These are phyloP conservation scores for Sceloporus tristichus DNA, from an alignment of 2,113 vertebrate species.

Conservation along the genomic window DNA sequence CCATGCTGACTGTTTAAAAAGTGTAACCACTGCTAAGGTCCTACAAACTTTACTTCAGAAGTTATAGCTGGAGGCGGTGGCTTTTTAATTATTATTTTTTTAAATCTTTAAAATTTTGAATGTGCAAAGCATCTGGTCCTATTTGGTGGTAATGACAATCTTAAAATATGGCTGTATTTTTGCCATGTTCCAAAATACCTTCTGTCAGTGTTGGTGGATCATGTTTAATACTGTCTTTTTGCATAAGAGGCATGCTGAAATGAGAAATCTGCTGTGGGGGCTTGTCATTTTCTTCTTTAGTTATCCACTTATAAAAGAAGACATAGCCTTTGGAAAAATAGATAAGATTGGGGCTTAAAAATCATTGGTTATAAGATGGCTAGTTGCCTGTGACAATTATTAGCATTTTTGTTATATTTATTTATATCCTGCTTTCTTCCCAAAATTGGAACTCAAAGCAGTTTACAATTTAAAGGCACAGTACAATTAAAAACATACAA, in stretches of 20 bases:
- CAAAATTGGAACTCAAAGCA: too few species aligned
- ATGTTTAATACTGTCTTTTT: constrained; percentile 62
- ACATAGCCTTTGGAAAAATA: not conserved
- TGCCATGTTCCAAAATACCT: constrained; percentile 62
- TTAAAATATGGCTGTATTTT: constrained; percentile 67
- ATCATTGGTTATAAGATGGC: not conserved
- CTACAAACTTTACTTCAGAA: constrained; percentile 61
- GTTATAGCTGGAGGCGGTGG: constrained; percentile 49
- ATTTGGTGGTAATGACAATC: constrained; percentile 67
- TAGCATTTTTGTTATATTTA: too few species aligned
- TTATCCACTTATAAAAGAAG: not conserved
- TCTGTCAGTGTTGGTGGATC: constrained; percentile 53
- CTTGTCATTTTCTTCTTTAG: not conserved
- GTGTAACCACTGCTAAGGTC: not conserved
- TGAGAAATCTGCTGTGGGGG: constrained; percentile 39
- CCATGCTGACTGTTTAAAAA: too few species aligned
- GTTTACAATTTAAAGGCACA: too few species aligned
- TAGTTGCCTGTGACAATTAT: too few species aligned
- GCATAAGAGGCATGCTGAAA: constrained; percentile 37
- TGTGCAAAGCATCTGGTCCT: constrained; percentile 66
- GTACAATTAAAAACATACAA: too few species aligned
- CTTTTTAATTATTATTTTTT: constrained; percentile 6
- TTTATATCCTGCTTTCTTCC: too few species aligned
- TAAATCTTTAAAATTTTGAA: not conserved
- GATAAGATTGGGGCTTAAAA: not conserved